These are phyloP conservation scores for Merops nubicus DNA, from an alignment of 2,113 vertebrate species.

Conservation along the genomic window DNA sequence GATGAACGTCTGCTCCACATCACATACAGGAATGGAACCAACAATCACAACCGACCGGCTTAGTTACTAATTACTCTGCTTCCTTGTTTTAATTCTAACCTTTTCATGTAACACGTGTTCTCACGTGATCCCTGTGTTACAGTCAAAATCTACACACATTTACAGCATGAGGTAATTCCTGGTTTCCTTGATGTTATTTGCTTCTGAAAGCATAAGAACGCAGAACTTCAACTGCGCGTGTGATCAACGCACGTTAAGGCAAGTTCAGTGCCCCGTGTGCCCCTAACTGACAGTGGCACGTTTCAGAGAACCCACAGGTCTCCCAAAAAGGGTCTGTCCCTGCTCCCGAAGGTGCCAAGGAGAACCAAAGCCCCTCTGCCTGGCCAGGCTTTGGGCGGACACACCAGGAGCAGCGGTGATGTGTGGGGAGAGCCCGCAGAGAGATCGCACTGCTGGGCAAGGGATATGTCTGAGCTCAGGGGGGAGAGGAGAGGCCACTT, in stretches of 20 bases:
- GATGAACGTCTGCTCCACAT: background rate
- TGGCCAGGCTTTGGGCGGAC: too few relatives aligned
- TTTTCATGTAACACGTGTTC: background rate
- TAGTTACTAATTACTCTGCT: background rate
- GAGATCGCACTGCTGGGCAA: too few relatives aligned
- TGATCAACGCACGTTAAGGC: background rate
- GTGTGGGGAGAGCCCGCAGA: too few relatives aligned
- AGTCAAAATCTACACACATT: background rate
- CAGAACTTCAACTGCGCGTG: rapidly evolving
- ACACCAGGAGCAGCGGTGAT: too few relatives aligned
- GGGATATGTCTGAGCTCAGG: too few relatives aligned
- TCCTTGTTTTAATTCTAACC: rapidly evolving
- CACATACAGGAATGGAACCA: rapidly evolving
- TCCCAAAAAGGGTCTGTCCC: background rate
- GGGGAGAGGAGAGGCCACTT: background rate
- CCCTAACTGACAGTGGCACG: rapidly evolving
- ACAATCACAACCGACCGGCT: background rate
- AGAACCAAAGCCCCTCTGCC: too few relatives aligned
- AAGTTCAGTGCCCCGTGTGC: rapidly evolving
- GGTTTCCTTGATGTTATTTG: background rate
- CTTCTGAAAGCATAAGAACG: background rate
- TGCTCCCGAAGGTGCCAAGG: too few relatives aligned
- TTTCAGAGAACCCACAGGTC: rapidly evolving
- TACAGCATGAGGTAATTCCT: background rate
- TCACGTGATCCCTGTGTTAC: background rate